Conservation (phyloP, 1,140 invertebrate genomes). For the Panagrolaimus sp. region DNA sequence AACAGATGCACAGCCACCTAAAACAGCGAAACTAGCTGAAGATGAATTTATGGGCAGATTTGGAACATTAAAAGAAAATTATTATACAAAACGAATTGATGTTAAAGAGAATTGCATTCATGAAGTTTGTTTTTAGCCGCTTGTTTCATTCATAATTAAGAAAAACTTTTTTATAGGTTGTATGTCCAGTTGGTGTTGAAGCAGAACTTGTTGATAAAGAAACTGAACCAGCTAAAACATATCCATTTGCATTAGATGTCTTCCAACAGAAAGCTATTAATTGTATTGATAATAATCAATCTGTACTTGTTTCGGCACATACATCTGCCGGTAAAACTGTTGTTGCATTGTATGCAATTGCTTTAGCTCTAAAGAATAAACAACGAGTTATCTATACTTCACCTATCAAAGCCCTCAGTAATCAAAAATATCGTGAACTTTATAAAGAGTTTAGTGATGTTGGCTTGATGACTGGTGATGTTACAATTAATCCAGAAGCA, state of each 20-base stretch:
- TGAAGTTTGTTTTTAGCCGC: conserved; percentile 53
- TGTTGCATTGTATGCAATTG: conserved; percentile 83
- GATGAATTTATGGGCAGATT: not conserved
- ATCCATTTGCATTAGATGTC: conserved; percentile 88
- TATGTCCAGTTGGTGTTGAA: conserved; percentile 57
- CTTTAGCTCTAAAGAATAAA: conserved; percentile 68
- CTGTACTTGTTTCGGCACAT: conserved; percentile 94
- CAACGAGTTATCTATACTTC: conserved; percentile 97
- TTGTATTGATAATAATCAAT: conserved; percentile 93
- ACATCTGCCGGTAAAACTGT: conserved; percentile 99
- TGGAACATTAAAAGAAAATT: not conserved
- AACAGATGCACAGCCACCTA: not conserved
- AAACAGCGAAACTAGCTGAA: not conserved
- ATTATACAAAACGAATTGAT: not conserved
- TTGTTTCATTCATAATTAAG: conserved; percentile 59
- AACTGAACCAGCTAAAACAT: conserved; percentile 77
- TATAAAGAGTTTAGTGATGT: conserved; percentile 96
- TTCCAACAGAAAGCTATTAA: conserved; percentile 96
- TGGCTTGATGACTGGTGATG: conserved; percentile 94
- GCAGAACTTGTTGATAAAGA: conserved; percentile 18
- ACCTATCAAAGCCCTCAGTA: conserved; percentile 97
- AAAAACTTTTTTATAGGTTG: conserved; percentile 56
- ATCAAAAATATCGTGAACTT: conserved; percentile 98
- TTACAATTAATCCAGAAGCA: conserved; percentile 94
- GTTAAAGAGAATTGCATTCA: conserved; percentile 47